phyloP scores from a whole-genome alignment of 2,888 invertebrate species.

The Metellina segmentata region DNA sequence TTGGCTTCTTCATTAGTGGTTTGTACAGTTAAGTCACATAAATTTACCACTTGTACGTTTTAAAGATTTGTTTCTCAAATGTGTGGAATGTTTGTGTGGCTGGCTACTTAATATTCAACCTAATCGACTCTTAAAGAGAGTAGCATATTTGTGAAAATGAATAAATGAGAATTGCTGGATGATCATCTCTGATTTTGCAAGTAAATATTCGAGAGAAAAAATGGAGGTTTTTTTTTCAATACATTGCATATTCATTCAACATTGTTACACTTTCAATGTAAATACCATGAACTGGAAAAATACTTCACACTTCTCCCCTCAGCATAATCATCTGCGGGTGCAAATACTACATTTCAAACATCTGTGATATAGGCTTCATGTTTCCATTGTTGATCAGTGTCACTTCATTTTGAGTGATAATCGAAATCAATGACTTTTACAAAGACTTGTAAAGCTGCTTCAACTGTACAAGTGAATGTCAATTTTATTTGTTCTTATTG shows the following conservation, averaged over 20 bases:
- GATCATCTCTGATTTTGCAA: too few relatives aligned
- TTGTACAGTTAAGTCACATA: background rate
- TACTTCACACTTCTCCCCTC: background rate
- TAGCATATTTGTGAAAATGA: background rate
- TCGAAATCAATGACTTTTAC: background rate
- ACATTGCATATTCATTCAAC: background rate
- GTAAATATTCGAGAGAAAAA: background rate
- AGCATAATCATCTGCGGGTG: background rate
- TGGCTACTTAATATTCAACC: slow-evolving; percentile 18
- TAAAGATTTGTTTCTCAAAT: background rate
- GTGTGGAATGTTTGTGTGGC: background rate
- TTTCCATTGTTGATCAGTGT: background rate
- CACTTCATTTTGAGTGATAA: background rate
- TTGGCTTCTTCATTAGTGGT: background rate
- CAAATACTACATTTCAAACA: slow-evolving; percentile 14
- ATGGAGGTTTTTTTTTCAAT: background rate
- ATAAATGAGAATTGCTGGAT: background rate
- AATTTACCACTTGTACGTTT: background rate
- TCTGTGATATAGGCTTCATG: slow-evolving; percentile 41
- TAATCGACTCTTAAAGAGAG: background rate
- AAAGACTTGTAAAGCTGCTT: background rate
- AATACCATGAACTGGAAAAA: background rate
- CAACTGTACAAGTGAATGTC: background rate
- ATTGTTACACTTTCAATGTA: background rate
- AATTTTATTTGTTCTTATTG: background rate